Conservation (phyloP, 2,797 vertebrate species). For the Gorsachius magnificus region DNA sequence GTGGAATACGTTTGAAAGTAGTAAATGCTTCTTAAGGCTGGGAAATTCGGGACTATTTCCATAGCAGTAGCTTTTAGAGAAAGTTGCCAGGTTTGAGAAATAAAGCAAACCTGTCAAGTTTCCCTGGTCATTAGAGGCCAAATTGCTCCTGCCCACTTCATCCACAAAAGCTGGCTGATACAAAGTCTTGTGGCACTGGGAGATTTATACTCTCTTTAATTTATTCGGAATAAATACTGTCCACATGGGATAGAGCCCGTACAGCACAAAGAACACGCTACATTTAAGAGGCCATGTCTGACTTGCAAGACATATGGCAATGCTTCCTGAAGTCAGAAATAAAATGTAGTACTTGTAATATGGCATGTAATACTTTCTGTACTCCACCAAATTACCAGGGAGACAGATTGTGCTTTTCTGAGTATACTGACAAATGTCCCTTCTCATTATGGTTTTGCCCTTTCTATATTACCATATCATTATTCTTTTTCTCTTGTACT, state of each 20-base stretch:
- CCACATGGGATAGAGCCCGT: not conserved
- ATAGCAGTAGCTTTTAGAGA: slow-evolving; percentile 4
- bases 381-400: slow-evolving; percentile 62
- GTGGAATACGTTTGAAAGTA: not conserved
- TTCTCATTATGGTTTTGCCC: slow-evolving; percentile 49
- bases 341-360: slow-evolving; percentile 62
- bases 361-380: slow-evolving; percentile 67
- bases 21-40: not conserved
- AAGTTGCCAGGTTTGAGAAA: slow-evolving; percentile 26
- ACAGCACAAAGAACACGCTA: slow-evolving; percentile 46
- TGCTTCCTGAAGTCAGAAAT: slow-evolving; percentile 67
- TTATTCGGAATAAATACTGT: slow-evolving; percentile 15
- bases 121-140: not conserved
- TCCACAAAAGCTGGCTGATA: slow-evolving; percentile 34
- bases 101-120: slow-evolving; percentile 34
- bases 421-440: slow-evolving; percentile 65
- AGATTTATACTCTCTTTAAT: slow-evolving; percentile 23
- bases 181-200: not conserved
- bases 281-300: slow-evolving; percentile 65
- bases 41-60: not conserved
- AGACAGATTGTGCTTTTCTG: slow-evolving; percentile 66
- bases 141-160: slow-evolving; percentile 35
- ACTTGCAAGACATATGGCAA: slow-evolving; percentile 69
- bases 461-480: slow-evolving; percentile 59
- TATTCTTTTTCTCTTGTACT: slow-evolving; percentile 55